Conservation (phyloP, 1,140 invertebrate species). For the Cotesia vestalis region DNA sequence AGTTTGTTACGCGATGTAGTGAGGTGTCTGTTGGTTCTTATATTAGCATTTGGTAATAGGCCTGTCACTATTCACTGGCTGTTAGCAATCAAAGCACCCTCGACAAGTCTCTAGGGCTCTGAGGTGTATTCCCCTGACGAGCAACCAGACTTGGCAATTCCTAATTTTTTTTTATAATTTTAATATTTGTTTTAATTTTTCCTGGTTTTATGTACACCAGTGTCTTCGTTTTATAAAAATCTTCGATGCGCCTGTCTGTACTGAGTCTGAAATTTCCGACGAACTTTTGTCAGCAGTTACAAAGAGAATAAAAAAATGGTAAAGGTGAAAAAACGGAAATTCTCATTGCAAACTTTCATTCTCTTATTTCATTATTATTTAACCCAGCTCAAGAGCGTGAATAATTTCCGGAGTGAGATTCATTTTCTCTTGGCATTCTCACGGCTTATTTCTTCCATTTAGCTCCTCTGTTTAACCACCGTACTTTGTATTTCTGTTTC, state of each 20-base stretch:
- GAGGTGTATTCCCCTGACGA: slow-evolving; percentile 1
- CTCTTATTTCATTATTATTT: slow-evolving; percentile 7
- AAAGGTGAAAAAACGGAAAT: background rate
- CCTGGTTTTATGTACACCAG: background rate
- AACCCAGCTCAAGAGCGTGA: slow-evolving; percentile 7
- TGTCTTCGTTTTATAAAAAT: background rate
- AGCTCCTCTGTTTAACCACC: background rate
- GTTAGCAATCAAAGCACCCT: slow-evolving; percentile 42
- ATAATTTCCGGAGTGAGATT: slow-evolving; percentile 36
- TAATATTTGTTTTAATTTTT: background rate
- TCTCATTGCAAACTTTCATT: slow-evolving; percentile 2
- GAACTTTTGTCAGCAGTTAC: background rate
- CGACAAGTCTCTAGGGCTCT: slow-evolving; percentile 29
- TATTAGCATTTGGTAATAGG: slow-evolving; percentile 48
- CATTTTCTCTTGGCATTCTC: slow-evolving; percentile 37
- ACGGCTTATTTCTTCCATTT: background rate
- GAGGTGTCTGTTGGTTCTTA: slow-evolving; percentile 41
- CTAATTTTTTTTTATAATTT: background rate
- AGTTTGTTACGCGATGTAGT: slow-evolving; percentile 11
- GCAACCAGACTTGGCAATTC: slow-evolving; percentile 3
- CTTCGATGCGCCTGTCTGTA: background rate
- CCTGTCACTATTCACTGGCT: slow-evolving; percentile 45
- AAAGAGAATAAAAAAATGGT: background rate
- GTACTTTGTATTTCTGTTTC: background rate
- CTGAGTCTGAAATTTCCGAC: background rate